Percentiles rank a stretch among this genome's conserved stretches.
These are phyloP conservation scores for Dynastes hyllus DNA, from an alignment of 2,888 invertebrate species.

Conservation along the genomic window DNA sequence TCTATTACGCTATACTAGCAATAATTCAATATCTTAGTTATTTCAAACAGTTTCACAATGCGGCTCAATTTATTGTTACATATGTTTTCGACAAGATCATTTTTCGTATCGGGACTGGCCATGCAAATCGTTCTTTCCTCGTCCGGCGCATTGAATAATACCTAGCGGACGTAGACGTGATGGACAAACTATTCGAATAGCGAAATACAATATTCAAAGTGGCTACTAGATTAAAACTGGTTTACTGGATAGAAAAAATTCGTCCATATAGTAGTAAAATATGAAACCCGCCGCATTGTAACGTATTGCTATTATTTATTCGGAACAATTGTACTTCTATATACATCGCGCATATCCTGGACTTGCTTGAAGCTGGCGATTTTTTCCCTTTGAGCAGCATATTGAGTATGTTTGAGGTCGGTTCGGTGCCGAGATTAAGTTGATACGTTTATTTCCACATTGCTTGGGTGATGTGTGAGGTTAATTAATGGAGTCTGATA, in stretches of 20 bases:
- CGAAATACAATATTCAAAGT: conserved; percentile 51
- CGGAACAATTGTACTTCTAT: conserved; percentile 52
- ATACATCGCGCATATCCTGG: conserved; percentile 20
- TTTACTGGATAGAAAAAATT: conserved; percentile 51
- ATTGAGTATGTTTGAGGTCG: too few species aligned
- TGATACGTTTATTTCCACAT: background rate
- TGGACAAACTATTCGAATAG: background rate
- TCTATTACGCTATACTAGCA: conserved; percentile 48
- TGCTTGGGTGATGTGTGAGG: background rate
- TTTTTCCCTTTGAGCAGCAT: too few species aligned
- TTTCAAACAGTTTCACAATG: conserved; percentile 51
- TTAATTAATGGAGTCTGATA: too few species aligned
- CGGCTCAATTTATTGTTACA: conserved; percentile 50
- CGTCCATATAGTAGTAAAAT: conserved; percentile 49
- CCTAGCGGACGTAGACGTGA: conserved; percentile 16
- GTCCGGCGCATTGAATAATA: background rate
- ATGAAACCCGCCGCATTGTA: conserved; percentile 50
- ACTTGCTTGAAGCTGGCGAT: too few species aligned
- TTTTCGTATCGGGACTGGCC: conserved; percentile 19
- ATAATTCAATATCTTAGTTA: conserved; percentile 52
- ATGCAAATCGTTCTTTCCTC: background rate
- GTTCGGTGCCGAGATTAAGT: background rate
- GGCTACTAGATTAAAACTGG: conserved; percentile 56
- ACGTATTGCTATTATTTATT: conserved; percentile 52
- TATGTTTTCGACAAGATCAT: conserved; percentile 46